Percentiles rank a stretch among this genome's conserved stretches.
phyloP scores from a whole-genome alignment of 2,888 invertebrate genomes.

The Siphlonurus alternatus region DNA sequence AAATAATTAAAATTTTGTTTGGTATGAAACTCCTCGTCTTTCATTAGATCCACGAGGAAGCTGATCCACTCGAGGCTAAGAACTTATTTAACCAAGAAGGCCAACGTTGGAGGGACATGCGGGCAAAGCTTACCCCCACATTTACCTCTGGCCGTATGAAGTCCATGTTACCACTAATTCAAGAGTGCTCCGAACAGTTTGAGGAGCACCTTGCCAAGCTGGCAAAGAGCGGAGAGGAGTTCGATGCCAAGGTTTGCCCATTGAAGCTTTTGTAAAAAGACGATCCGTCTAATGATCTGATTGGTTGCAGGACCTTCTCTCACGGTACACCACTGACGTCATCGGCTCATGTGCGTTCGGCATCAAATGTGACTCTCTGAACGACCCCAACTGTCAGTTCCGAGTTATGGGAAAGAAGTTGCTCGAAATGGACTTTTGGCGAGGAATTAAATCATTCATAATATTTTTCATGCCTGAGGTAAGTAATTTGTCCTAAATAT shows the following conservation, averaged over 20 bases:
- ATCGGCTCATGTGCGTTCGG: conserved; percentile 44
- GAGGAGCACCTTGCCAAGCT: background rate
- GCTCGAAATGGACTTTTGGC: background rate
- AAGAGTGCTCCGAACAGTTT: background rate
- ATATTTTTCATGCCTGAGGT: background rate
- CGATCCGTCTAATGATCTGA: background rate
- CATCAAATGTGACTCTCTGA: conserved; percentile 39
- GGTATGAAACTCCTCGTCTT: too few relatives aligned
- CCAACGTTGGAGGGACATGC: conserved; percentile 9
- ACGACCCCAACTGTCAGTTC: conserved; percentile 36
- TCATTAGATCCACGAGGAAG: conserved; percentile 6
- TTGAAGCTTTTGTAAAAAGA: too few relatives aligned
- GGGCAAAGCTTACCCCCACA: conserved; percentile 6
- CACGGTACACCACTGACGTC: conserved; percentile 41
- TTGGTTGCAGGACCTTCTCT: conserved; percentile 33
- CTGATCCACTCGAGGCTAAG: conserved; percentile 7
- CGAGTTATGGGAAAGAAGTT: conserved; percentile 24
- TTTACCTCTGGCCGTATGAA: conserved; percentile 10
- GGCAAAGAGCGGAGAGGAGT: background rate
- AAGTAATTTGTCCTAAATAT: background rate
- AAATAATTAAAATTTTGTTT: too few relatives aligned
- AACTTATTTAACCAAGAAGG: conserved; percentile 4
- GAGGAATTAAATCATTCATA: background rate
- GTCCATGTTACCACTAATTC: conserved; percentile 8
- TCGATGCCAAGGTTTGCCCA: conserved; percentile 2